Evolutionary conservation across 1,140 invertebrate species (phyloP).

Genomic region (Drosophila burlai): DNA sequence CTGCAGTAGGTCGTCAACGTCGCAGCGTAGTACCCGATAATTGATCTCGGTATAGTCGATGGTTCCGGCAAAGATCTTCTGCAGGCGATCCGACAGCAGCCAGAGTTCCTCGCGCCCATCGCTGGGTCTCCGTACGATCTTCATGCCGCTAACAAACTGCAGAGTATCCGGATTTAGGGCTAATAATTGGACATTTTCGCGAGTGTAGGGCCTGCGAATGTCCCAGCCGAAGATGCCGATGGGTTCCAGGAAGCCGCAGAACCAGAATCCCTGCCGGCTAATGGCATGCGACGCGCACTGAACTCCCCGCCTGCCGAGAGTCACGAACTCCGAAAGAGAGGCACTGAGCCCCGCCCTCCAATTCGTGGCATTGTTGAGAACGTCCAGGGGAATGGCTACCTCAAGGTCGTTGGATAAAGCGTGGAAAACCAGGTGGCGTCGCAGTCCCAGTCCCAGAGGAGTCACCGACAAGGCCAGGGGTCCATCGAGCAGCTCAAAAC

Average conservation of each 20-base stretch:
- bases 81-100: slow-evolving; percentile 62
- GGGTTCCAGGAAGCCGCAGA: slow-evolving; percentile 63
- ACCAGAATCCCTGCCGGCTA: slow-evolving; percentile 41
- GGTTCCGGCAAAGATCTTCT: slow-evolving; percentile 88
- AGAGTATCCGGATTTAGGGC: slow-evolving; percentile 85
- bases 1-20: slow-evolving; percentile 60
- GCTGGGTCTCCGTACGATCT: slow-evolving; percentile 87
- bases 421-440: slow-evolving; percentile 57
- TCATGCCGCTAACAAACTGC: slow-evolving; percentile 89
- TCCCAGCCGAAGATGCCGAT: slow-evolving; percentile 66
- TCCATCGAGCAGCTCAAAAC: slow-evolving; percentile 86
- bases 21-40: slow-evolving; percentile 69
- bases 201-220: slow-evolving; percentile 55
- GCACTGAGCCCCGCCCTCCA: slow-evolving; percentile 49
- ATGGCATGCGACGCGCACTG: slow-evolving; percentile 60
- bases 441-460: slow-evolving; percentile 37
- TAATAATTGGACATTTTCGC: slow-evolving; percentile 40
- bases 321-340: slow-evolving; percentile 52
- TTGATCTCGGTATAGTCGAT: slow-evolving; percentile 84
- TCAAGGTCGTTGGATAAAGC: slow-evolving; percentile 72
- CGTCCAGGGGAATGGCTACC: slow-evolving; percentile 54
- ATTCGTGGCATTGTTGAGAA: slow-evolving; percentile 57
- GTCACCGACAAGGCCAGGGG: slow-evolving; percentile 51
- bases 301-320: slow-evolving; percentile 56
- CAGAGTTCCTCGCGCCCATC: slow-evolving; percentile 75